These are phyloP conservation scores for Halcyon malimbica DNA, from an alignment of 2,113 vertebrate genomes.

Conservation along the genomic window DNA sequence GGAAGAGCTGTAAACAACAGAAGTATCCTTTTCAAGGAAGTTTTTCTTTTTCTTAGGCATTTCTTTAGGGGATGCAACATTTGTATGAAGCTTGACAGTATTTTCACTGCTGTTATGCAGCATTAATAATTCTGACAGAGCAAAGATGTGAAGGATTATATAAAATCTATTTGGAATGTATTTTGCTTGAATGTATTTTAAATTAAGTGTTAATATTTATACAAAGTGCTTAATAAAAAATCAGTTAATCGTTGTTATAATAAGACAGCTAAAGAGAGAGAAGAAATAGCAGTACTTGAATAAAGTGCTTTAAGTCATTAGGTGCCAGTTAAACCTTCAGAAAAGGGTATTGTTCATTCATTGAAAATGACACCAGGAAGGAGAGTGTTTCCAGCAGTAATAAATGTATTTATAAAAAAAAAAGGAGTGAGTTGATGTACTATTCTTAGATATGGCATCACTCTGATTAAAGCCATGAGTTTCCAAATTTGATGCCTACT, in stretches of 20 bases:
- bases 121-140: not conserved
- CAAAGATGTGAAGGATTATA: not conserved
- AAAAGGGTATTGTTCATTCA: not conserved
- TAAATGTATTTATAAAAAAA: no score
- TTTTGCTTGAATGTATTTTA: not conserved
- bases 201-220: not conserved
- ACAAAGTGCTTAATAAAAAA: not conserved
- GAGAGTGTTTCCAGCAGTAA: not conserved
- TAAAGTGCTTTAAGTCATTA: not conserved
- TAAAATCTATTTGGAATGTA: not conserved
- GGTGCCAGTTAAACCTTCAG: not conserved
- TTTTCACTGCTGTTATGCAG: not conserved
- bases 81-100: not conserved
- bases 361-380: not conserved
- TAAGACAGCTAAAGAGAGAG: not conserved
- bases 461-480: not conserved
- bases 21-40: not conserved
- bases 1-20: not conserved
- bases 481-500: not conserved
- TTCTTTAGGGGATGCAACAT: not conserved
- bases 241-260: not conserved
- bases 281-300: not conserved
- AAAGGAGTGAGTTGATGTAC: not conserved
- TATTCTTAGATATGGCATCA: fast-evolving
- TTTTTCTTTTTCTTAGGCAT: not conserved